phyloP scores from a whole-genome alignment of 2,888 invertebrate species.

The Macrostomum cliftonense region DNA sequence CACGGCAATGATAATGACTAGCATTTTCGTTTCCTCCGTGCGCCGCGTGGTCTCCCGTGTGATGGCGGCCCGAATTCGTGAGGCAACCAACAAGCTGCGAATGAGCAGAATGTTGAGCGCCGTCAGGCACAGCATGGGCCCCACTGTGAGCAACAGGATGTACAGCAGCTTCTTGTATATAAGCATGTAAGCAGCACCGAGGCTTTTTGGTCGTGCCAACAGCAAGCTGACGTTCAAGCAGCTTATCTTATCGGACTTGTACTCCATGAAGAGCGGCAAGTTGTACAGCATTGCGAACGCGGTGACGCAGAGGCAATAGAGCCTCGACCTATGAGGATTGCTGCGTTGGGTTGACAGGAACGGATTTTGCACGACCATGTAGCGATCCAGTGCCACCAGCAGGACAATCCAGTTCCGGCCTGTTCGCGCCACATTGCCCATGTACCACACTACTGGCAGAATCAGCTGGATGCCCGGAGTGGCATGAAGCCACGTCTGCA shows the following conservation, averaged over 20 bases:
- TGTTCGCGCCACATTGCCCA: conserved; percentile 7
- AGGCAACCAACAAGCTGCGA: conserved; percentile 1
- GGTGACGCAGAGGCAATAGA: conserved; percentile 1
- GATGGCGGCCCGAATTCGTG: conserved; percentile 1
- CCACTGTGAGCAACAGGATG: conserved; percentile 1
- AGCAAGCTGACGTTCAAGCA: no score
- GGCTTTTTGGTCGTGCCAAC: neutral
- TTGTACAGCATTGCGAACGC: conserved; percentile 3
- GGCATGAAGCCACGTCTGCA: no score
- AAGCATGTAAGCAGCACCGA: neutral
- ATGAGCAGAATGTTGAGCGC: conserved; percentile 5
- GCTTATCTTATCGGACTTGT: neutral
- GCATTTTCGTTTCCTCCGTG: conserved; percentile 4
- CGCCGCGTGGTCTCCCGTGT: neutral
- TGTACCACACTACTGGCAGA: neutral
- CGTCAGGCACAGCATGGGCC: conserved; percentile 8
- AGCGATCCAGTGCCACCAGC: conserved; percentile 8
- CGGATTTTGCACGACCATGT: conserved; percentile 8
- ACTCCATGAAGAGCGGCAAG: conserved; percentile 5
- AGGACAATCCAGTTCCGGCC: conserved; percentile 10
- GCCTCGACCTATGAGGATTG: neutral
- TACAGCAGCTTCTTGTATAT: conserved; percentile 2
- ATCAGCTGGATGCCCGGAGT: no score
- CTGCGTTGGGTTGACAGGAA: conserved; percentile 5
- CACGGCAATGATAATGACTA: conserved; percentile 8